Evolutionary conservation across 2,113 vertebrate species (phyloP).

Genomic region (Pedetes capensis): DNA sequence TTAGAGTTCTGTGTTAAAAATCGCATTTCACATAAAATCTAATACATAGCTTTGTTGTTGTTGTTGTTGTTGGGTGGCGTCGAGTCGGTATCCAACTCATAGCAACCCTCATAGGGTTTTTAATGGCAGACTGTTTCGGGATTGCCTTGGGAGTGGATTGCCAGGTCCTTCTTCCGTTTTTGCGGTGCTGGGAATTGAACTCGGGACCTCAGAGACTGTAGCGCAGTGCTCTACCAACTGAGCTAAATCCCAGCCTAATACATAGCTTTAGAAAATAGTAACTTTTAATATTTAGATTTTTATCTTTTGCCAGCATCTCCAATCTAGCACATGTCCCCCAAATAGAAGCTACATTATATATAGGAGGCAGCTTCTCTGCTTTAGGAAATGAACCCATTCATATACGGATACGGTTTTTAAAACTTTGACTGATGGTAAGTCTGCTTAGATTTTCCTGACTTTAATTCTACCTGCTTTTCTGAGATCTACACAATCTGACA

Average conservation of each 20-base stretch:
- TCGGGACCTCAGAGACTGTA: too few species aligned
- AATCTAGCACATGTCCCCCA: background rate
- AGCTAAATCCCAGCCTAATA: too few species aligned
- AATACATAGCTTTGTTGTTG: background rate
- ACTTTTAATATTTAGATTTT: background rate
- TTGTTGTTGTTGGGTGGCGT: too few species aligned
- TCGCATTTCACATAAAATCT: background rate
- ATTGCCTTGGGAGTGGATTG: too few species aligned
- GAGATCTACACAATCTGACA: background rate
- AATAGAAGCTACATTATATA: background rate
- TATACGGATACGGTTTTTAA: background rate
- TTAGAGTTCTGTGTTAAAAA: constrained; percentile 6
- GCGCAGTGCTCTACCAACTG: too few species aligned
- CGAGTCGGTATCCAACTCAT: too few species aligned
- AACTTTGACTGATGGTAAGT: background rate
- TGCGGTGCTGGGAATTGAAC: too few species aligned
- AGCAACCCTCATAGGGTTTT: too few species aligned
- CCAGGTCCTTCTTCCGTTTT: too few species aligned
- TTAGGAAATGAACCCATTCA: background rate
- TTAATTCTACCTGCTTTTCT: background rate
- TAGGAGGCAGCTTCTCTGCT: background rate
- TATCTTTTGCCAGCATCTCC: background rate
- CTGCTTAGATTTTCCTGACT: background rate
- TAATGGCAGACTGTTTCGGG: too few species aligned
- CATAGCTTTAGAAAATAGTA: background rate